Evolutionary conservation across 2,113 vertebrate species (phyloP).

Genomic region (Gorsachius goisagi): DNA sequence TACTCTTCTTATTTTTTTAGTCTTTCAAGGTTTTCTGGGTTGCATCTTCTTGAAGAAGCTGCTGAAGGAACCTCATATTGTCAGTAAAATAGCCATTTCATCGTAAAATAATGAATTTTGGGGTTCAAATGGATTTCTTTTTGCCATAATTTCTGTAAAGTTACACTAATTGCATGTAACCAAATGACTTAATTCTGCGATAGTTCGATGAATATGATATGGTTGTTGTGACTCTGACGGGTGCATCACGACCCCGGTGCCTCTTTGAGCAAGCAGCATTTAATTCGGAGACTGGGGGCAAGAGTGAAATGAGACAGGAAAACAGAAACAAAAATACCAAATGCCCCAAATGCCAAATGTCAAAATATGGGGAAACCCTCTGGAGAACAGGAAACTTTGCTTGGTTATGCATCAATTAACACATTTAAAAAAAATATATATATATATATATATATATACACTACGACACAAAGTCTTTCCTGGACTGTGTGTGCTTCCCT

Average conservation of each 20-base stretch:
- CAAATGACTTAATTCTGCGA: neutral
- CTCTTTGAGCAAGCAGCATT: neutral
- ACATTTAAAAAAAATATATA: neutral
- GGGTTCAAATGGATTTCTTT: neutral
- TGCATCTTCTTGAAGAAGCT: neutral
- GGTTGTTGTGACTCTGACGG: neutral
- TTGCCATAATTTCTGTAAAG: neutral
- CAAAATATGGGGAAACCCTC: neutral
- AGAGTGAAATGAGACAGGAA: neutral
- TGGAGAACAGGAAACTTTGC: neutral
- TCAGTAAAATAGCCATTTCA: neutral
- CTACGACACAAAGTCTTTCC: neutral
- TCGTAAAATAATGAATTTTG: neutral
- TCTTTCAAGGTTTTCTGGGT: neutral
- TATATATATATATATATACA: no score
- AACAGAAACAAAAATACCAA: neutral
- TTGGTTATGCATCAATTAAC: neutral
- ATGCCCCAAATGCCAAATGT: neutral
- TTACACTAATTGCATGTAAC: neutral
- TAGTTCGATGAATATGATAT: neutral
- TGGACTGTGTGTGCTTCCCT: neutral
- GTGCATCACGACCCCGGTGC: neutral
- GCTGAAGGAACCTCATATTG: neutral
- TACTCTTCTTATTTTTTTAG: neutral
- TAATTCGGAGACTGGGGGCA: neutral